These are phyloP conservation scores for Drosophila lacteicornis DNA, from an alignment of 1,140 invertebrate species.

Conservation along the genomic window DNA sequence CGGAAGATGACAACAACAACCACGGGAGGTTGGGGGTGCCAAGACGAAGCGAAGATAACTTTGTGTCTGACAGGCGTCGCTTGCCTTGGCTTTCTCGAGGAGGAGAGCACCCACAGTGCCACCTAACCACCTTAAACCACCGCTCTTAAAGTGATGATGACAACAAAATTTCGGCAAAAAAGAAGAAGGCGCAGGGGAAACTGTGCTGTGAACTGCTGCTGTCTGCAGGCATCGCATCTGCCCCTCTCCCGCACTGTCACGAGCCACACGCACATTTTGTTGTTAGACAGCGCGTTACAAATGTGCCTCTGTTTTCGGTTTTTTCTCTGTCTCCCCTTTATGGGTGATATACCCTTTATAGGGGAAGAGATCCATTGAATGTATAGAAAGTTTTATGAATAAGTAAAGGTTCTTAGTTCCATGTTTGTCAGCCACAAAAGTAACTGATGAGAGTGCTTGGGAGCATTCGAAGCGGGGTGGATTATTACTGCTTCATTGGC, in stretches of 20 bases:
- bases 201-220: constrained; percentile 34
- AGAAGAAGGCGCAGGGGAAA: constrained; percentile 12
- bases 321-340: constrained; percentile 12
- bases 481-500: too few relatives aligned
- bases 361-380: not conserved
- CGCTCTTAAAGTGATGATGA: constrained; percentile 77
- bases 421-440: not conserved
- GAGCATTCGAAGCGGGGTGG: too few relatives aligned
- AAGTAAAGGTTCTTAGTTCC: not conserved
- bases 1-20: constrained; percentile 67
- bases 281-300: constrained; percentile 80
- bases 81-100: constrained; percentile 31
- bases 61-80: constrained; percentile 73
- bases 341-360: constrained; percentile 19
- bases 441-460: too few relatives aligned
- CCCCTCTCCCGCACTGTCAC: constrained; percentile 7
- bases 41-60: constrained; percentile 72
- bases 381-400: not conserved
- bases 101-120: constrained; percentile 21
- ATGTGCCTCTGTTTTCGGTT: constrained; percentile 54
- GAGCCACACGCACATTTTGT: constrained; percentile 77
- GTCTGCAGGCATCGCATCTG: constrained; percentile 22
- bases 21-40: constrained; percentile 9
- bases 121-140: constrained; percentile 15
- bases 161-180: constrained; percentile 78